These are phyloP conservation scores for Saguinus midas DNA, from an alignment of 2,113 vertebrate genomes.

Conservation along the genomic window DNA sequence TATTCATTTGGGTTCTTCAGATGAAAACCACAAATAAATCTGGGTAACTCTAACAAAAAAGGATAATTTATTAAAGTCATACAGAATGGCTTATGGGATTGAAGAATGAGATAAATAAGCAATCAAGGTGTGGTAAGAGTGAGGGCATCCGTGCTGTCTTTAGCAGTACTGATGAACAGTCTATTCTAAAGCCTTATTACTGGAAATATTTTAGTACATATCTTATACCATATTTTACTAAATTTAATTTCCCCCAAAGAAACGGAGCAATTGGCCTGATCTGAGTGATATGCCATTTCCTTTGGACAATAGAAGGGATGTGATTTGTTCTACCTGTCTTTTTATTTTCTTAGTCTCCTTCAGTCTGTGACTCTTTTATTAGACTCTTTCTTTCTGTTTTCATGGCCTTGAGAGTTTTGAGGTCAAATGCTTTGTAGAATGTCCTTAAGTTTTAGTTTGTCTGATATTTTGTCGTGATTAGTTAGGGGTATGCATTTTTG, in stretches of 20 bases:
- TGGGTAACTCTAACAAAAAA: not conserved
- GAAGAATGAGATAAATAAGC: not conserved
- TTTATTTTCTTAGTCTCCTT: not conserved
- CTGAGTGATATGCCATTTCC: not conserved
- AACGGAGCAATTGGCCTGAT: not conserved
- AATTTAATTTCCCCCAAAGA: not conserved
- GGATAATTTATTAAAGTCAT: not conserved
- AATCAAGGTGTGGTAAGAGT: not conserved
- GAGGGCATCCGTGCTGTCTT: not conserved
- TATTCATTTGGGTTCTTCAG: not conserved
- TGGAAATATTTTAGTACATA: not conserved
- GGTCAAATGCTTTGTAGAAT: not conserved
- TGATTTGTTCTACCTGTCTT: not conserved
- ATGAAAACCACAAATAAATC: not conserved
- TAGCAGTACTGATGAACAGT: not conserved
- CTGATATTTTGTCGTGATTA: not conserved
- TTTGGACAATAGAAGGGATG: not conserved
- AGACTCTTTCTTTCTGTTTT: not conserved
- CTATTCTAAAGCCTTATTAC: not conserved
- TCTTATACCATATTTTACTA: not conserved
- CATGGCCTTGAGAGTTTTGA: not conserved
- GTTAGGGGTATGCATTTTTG: not conserved
- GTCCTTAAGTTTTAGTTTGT: not conserved
- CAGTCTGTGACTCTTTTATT: not conserved
- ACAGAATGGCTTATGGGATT: not conserved